phyloP scores from a whole-genome alignment of 2,888 invertebrate genomes.

The Salpingus planirostris region DNA sequence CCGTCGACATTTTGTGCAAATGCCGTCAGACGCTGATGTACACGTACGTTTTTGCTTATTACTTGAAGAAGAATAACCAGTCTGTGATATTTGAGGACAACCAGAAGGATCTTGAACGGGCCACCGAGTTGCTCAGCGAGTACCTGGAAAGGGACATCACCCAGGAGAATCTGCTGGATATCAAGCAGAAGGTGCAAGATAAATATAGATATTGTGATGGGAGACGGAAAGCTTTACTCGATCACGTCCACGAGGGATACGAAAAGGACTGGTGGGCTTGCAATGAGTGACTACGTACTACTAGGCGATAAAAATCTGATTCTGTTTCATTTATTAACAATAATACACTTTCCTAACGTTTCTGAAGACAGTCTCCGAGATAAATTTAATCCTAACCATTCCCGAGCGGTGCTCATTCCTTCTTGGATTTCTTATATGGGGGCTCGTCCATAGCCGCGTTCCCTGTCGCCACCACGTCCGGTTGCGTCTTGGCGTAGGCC shows the following conservation, averaged over 20 bases:
- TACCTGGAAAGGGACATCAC: slow-evolving; percentile 97
- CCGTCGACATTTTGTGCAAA: slow-evolving; percentile 93
- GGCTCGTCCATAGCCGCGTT: slow-evolving; percentile 38
- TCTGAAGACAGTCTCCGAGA: too few species aligned
- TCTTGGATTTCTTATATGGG: slow-evolving; percentile 33
- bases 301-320: too few species aligned
- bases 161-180: slow-evolving; percentile 91
- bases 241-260: slow-evolving; percentile 98
- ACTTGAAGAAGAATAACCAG: slow-evolving; percentile 96
- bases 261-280: slow-evolving; percentile 99
- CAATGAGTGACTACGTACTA: slow-evolving; percentile 73
- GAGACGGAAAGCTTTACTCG: slow-evolving; percentile 86
- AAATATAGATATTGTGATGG: slow-evolving; percentile 98
- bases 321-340: too few species aligned
- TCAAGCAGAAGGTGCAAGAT: slow-evolving; percentile 98
- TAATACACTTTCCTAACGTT: too few species aligned
- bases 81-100: slow-evolving; percentile 98
- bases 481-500: slow-evolving; percentile 84
- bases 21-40: slow-evolving; percentile 99
- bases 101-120: slow-evolving; percentile 95
- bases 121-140: slow-evolving; percentile 96
- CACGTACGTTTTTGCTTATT: slow-evolving; percentile 99
- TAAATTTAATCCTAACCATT: too few species aligned
- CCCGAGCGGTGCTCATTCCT: too few species aligned
- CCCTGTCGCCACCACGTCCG: slow-evolving; percentile 62